A percentile compares a stretch with the other conserved stretches of the same genome.
phyloP scores from a whole-genome alignment of 1,140 invertebrate genomes.

The Dreissena polymorpha region DNA sequence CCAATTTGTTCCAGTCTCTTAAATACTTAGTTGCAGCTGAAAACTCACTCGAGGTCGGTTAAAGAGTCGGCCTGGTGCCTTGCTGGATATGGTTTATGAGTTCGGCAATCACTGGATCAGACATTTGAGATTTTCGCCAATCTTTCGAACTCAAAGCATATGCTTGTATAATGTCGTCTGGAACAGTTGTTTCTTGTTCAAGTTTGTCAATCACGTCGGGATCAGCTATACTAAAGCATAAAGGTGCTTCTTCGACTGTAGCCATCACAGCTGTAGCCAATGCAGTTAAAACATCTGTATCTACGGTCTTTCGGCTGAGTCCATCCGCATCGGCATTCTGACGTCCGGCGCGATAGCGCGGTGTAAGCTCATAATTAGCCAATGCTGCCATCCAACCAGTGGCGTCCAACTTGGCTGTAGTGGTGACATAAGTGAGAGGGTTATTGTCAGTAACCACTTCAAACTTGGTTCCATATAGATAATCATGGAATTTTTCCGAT shows the following conservation, averaged over 20 bases:
- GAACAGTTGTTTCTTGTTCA: background rate
- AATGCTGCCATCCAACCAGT: too few species aligned
- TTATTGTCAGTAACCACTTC: too few species aligned
- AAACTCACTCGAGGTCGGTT: background rate
- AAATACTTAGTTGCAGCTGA: constrained; percentile 19
- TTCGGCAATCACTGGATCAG: constrained; percentile 2
- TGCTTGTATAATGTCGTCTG: constrained; percentile 2
- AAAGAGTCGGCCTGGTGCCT: constrained; percentile 15
- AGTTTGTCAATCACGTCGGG: background rate
- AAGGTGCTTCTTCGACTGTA: background rate
- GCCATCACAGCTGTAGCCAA: background rate
- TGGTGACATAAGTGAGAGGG: too few species aligned
- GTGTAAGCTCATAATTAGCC: too few species aligned
- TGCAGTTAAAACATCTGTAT: constrained; percentile 2
- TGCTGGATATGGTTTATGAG: constrained; percentile 9
- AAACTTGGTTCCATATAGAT: constrained; percentile 46
- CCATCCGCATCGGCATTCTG: too few species aligned
- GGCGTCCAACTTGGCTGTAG: too few species aligned
- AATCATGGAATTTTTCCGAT: constrained; percentile 48
- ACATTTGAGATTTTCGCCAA: constrained; percentile 30
- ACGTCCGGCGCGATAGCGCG: too few species aligned
- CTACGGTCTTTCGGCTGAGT: background rate
- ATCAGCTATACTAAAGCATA: background rate
- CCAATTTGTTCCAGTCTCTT: constrained; percentile 39
- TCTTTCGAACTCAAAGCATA: constrained; percentile 11